Conservation (phyloP, 2,797 vertebrate species). For the Aratinga solstitialis region DNA sequence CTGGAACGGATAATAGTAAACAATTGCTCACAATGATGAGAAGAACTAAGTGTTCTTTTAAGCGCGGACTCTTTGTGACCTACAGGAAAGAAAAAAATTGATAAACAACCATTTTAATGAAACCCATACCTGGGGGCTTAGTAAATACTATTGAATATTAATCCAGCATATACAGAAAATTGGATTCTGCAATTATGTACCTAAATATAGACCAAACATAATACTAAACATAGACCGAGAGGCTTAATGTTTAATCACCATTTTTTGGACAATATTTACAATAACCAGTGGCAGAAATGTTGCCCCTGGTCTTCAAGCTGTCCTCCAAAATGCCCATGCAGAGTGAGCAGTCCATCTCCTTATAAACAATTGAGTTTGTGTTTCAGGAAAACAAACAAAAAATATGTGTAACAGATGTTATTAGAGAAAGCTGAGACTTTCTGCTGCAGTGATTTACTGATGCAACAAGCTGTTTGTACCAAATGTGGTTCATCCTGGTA, state of each 20-base stretch:
- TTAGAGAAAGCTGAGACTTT: not conserved
- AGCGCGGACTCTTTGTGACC: not conserved
- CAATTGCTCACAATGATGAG: not conserved
- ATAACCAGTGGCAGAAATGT: not conserved
- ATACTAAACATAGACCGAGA: not conserved
- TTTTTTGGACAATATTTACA: not conserved
- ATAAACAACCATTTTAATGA: not conserved
- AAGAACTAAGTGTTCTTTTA: not conserved
- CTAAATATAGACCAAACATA: not conserved
- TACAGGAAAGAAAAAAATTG: not conserved
- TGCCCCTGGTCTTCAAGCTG: not conserved
- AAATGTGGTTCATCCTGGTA: not conserved
- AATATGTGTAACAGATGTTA: not conserved
- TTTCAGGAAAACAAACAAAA: not conserved
- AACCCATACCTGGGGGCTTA: not conserved
- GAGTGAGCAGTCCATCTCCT: not conserved
- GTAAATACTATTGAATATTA: not conserved
- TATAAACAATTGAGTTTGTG: not conserved
- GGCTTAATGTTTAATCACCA: not conserved
- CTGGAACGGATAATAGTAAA: not conserved
- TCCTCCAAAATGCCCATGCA: not conserved
- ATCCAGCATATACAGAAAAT: not conserved
- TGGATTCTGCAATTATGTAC: not conserved
- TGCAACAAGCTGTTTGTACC: not conserved
- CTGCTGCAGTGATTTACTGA: not conserved